Evolutionary conservation across 1,140 invertebrate genomes (phyloP), one percentile per base, ranked within the genome.

Genomic region (Geopemphigus sp.): DNA sequence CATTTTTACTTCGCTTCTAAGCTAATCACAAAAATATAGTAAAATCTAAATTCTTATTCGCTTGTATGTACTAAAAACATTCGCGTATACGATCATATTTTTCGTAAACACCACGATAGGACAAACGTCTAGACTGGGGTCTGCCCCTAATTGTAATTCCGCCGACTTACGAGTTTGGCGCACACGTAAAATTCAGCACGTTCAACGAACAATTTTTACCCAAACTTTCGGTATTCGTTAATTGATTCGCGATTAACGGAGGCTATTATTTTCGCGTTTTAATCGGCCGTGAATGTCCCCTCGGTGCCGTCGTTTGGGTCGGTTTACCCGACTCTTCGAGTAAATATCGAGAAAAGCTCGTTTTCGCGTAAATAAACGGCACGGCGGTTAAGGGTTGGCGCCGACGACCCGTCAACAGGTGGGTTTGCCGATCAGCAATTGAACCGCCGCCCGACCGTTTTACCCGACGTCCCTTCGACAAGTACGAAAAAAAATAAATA

Each of bases 361-460:
- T 57, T 78, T 63, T 78, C 39, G 14, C 54, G 32, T 50, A 63
- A 63, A 76, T 59, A 76, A 59, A 76, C 26, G 11, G 15, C 15
- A 68, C 17, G 19, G 1, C 22, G 57, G 47, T 54, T 17, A 26
- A 61, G 74, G 74, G 74, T 76, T 12, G 19, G 29, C 56, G 32
- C 29, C 32, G n/a, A 14, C 19, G 50, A n/a, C 14, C n/a, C 15
- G 74, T 78, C 74, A 78, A 78, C 74, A 78, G 74, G 74, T 78
- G 57, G 74, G 56, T 78, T 78, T 12, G 39, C 57, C 74, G 74
- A 78, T 78, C 74, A 29, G 74, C 57, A 63, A 78, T 78, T 78
- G 57, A 63, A 78, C 74, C 39, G 45, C 68, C 50, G 1, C 68
- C 50, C 74, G 22, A 78, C 74, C 39, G 45, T 78, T 78, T 76